Conservation (phyloP, 2,113 vertebrate species). For the Eleginops maclovinus region DNA sequence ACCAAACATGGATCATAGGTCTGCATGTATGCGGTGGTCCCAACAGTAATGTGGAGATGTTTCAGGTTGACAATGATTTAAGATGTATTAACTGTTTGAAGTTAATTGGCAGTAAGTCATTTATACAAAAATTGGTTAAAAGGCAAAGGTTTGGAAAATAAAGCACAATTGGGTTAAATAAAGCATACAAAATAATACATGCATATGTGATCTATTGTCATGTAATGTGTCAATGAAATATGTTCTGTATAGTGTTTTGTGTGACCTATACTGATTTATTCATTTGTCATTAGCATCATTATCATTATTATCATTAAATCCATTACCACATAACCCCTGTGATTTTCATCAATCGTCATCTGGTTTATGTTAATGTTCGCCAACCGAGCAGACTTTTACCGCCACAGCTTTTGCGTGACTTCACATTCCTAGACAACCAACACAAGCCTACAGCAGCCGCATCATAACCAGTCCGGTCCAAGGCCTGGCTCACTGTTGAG, state of each 20-base stretch:
- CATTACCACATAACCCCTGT: neutral
- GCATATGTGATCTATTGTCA: neutral
- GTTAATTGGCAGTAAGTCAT: neutral
- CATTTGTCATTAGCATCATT: neutral
- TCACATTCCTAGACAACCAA: conserved; percentile 74
- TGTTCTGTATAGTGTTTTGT: neutral
- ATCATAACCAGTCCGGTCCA: conserved; percentile 50
- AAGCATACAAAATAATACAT: neutral
- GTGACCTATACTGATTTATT: neutral
- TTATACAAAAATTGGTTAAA: neutral
- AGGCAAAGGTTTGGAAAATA: neutral
- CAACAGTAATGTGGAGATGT: conserved; percentile 1
- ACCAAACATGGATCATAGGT: conserved; percentile 51
- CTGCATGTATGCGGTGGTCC: conserved; percentile 27
- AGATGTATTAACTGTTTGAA: neutral
- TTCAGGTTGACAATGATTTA: conserved; percentile 3
- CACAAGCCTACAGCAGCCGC: conserved; percentile 50
- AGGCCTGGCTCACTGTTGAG: conserved; percentile 65
- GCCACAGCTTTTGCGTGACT: conserved; percentile 38
- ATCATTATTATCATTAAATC: conserved; percentile 3
- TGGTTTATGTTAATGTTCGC: conserved; percentile 32
- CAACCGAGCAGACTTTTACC: conserved; percentile 19
- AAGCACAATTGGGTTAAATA: neutral
- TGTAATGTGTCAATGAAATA: neutral
- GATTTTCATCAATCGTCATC: conserved; percentile 26